Evolutionary conservation across 2,113 vertebrate genomes (phyloP).

Genomic region (Cololabis saira): DNA sequence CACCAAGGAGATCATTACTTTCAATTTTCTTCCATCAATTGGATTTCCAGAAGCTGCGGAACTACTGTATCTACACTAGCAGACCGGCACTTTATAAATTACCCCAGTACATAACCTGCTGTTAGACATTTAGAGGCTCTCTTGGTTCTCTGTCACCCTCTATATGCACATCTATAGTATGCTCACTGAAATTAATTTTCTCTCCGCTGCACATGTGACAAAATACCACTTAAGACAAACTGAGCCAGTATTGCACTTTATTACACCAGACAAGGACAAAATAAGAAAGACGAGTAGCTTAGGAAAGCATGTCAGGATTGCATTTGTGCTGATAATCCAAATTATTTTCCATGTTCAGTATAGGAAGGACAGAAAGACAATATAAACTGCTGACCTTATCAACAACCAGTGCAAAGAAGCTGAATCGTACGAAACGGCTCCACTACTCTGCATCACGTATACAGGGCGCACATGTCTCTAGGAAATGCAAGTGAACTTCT

Average conservation of each 20-base stretch:
- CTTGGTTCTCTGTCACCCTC: constrained; percentile 56
- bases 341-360: constrained; percentile 60
- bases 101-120: constrained; percentile 42
- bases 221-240: constrained; percentile 53
- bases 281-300: constrained; percentile 42
- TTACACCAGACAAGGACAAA: constrained; percentile 57
- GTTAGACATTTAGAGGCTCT: constrained; percentile 53
- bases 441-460: neutral
- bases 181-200: constrained; percentile 52
- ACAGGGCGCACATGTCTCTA: constrained; percentile 8
- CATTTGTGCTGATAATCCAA: constrained; percentile 68
- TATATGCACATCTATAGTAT: constrained; percentile 52
- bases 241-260: constrained; percentile 52
- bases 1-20: constrained; percentile 15
- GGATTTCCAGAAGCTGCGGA: constrained; percentile 52
- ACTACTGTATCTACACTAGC: constrained; percentile 22
- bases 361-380: constrained; percentile 44
- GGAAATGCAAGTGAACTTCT: neutral
- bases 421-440: constrained; percentile 50
- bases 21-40: constrained; percentile 24
- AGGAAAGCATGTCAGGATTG: constrained; percentile 49
- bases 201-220: constrained; percentile 45
- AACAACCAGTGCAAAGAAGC: constrained; percentile 44
- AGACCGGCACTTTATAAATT: constrained; percentile 54
- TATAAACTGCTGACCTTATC: constrained; percentile 66